A percentile compares a stretch with the other conserved stretches of the same genome.
phyloP scores from a whole-genome alignment of 2,113 vertebrate species.

The Urocynchramus pylzowi region DNA sequence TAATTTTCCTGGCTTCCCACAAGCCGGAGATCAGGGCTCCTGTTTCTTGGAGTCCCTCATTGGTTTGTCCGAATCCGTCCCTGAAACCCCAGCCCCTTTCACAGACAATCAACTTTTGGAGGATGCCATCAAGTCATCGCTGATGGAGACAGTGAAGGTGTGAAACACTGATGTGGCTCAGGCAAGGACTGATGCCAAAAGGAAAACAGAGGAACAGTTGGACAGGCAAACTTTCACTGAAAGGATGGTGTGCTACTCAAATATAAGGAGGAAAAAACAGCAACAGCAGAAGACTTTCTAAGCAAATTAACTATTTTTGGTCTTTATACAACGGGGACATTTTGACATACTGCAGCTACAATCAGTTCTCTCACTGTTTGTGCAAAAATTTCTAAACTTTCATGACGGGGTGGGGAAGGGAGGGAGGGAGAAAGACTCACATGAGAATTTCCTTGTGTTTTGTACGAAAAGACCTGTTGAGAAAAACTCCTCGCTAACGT shows the following conservation, averaged over 20 bases:
- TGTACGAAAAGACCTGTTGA: slow-evolving; percentile 49
- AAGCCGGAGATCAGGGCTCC: slow-evolving; percentile 76
- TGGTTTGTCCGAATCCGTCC: slow-evolving; percentile 85
- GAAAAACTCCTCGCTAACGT: slow-evolving; percentile 36
- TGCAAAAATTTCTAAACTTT: slow-evolving; percentile 60
- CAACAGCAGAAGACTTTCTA: slow-evolving; percentile 5
- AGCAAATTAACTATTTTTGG: slow-evolving; percentile 49
- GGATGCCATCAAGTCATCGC: slow-evolving; percentile 85
- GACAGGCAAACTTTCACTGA: not conserved
- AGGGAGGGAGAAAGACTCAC: not conserved
- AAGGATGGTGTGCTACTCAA: not conserved
- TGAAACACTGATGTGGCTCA: slow-evolving; percentile 11
- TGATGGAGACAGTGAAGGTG: slow-evolving; percentile 89
- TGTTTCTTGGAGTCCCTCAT: slow-evolving; percentile 93
- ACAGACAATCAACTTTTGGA: slow-evolving; percentile 92
- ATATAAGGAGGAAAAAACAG: not conserved
- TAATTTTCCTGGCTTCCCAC: slow-evolving; percentile 79
- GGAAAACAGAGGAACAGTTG: not conserved
- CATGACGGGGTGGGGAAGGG: not conserved
- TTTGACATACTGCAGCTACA: slow-evolving; percentile 66
- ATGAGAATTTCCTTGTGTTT: slow-evolving; percentile 51
- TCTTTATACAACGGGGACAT: slow-evolving; percentile 41
- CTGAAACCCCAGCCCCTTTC: slow-evolving; percentile 83
- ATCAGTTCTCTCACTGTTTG: slow-evolving; percentile 63
- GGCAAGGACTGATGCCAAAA: not conserved